Percentiles rank a stretch among this genome's conserved stretches.
These are phyloP conservation scores for Meiosimyza decipiens DNA, from an alignment of 2,888 invertebrate species.

Conservation along the genomic window DNA sequence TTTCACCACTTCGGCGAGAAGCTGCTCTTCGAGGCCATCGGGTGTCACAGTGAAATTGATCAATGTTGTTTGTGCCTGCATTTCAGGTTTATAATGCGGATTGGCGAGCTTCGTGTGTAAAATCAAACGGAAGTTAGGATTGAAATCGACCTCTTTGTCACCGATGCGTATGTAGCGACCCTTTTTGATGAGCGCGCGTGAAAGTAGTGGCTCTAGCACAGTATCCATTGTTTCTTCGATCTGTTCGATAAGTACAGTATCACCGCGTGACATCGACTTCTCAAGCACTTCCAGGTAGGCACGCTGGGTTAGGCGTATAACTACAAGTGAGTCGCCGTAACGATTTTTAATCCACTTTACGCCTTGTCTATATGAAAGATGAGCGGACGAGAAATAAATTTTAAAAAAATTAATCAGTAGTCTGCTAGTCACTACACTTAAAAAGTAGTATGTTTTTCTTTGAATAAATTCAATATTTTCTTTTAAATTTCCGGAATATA, in stretches of 20 bases:
- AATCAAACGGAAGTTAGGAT: constrained; percentile 83
- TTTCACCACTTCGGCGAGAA: constrained; percentile 93
- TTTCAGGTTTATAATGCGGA: constrained; percentile 97
- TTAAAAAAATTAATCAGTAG: too few species aligned
- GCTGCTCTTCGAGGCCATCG: constrained; percentile 95
- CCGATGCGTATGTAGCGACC: constrained; percentile 86
- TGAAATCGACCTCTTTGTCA: constrained; percentile 92
- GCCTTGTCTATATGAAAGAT: constrained; percentile 73
- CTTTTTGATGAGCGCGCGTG: constrained; percentile 88
- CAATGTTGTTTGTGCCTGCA: constrained; percentile 95
- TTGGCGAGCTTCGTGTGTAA: constrained; percentile 95
- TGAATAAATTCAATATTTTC: too few species aligned
- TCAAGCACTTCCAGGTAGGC: constrained; percentile 89
- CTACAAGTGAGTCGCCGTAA: constrained; percentile 78
- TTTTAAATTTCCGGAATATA: too few species aligned
- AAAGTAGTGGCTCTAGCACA: constrained; percentile 89
- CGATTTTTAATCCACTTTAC: constrained; percentile 95
- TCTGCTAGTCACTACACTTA: too few species aligned
- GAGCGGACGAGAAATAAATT: background rate
- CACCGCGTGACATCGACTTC: constrained; percentile 78
- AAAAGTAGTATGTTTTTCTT: too few species aligned
- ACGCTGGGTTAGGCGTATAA: constrained; percentile 82
- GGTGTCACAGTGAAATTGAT: constrained; percentile 96
- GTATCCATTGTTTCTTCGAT: constrained; percentile 93
- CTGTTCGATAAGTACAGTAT: constrained; percentile 86